Evolutionary conservation across 2,797 vertebrate species (phyloP), one percentile per base, ranked within the genome.

Genomic region (Ctenopoma multispine): DNA sequence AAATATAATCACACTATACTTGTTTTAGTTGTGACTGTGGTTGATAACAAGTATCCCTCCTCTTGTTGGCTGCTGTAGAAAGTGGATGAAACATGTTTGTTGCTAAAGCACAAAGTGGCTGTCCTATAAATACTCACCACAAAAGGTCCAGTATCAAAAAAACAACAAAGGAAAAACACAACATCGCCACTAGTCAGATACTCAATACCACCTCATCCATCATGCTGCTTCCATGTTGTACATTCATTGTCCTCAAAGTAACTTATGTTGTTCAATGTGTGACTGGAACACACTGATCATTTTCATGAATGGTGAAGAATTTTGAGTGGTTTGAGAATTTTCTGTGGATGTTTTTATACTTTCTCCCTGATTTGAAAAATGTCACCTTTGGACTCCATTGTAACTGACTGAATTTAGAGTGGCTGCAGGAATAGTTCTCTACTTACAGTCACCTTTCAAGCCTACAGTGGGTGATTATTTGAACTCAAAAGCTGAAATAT

Each of bases 171-270:
- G 44, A 65, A 34, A 66, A 80, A 54, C n/a, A 68, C 44, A 72
- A 69, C 63, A 49, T 69, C 83, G 69, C 77, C 62, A 69, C 46
- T 11, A 50, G 55, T 81, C 58, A 63, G 65, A 80, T 53, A 59
- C 44, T 41, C 21, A 49, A 15, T 40, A 24, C 48, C 58, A 36
- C 43, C 23, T 61, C 56, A 67, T 80, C 58, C 63, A 79, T 80
- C 70, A 79, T 40, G 7, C 20, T 20, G 55, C 50, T 54, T 63
- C 21, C n/a, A 57, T 57, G 40, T 38, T 60, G 49, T 34, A 7
- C 15, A 24, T 51, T 73, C 48, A 51, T 6, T 40, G 17, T 61
- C 38, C 29, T 68, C 36, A 77, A 61, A 81, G 41, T 18, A 56
- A 34, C 11, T 59, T 48, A 7, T 56, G 44, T 51, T 47, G 44